Conservation (phyloP, 2,888 invertebrate genomes). For the Athetis lepigone region DNA sequence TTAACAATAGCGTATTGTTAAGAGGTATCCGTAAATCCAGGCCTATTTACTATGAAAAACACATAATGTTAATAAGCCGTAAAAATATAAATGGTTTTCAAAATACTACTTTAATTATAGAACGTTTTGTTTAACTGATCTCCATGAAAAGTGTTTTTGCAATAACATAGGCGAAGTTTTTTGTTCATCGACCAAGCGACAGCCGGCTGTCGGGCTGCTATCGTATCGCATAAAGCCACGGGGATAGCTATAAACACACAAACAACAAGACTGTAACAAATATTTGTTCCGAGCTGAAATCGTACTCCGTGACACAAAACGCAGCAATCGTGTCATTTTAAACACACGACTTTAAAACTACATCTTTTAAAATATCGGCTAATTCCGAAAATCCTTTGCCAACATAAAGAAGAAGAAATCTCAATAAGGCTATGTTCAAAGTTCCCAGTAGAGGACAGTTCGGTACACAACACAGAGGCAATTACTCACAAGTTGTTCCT, state of each 20-base stretch:
- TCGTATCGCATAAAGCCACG: too few relatives aligned
- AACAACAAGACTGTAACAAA: not conserved
- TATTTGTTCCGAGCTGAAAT: too few relatives aligned
- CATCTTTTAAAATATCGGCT: not conserved
- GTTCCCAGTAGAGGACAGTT: constrained; percentile 26
- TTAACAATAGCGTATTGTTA: constrained; percentile 26
- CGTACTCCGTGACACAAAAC: too few relatives aligned
- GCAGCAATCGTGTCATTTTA: too few relatives aligned
- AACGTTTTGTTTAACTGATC: too few relatives aligned
- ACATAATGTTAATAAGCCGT: constrained; percentile 27
- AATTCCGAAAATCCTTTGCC: constrained; percentile 24
- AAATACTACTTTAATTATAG: not conserved
- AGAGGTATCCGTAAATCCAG: not conserved
- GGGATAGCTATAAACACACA: not conserved
- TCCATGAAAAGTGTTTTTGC: too few relatives aligned
- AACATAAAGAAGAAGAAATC: constrained; percentile 35
- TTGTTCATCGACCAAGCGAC: not conserved
- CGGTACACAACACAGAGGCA: constrained; percentile 55
- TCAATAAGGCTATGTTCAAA: constrained; percentile 30
- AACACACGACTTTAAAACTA: too few relatives aligned
- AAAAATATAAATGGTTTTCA: constrained; percentile 20
- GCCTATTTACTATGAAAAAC: constrained; percentile 32
- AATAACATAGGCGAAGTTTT: too few relatives aligned
- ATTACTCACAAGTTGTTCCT: constrained; percentile 62
- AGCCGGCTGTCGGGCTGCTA: too few relatives aligned